Conservation (phyloP, 2,113 vertebrate species). For the Channa maculata region DNA sequence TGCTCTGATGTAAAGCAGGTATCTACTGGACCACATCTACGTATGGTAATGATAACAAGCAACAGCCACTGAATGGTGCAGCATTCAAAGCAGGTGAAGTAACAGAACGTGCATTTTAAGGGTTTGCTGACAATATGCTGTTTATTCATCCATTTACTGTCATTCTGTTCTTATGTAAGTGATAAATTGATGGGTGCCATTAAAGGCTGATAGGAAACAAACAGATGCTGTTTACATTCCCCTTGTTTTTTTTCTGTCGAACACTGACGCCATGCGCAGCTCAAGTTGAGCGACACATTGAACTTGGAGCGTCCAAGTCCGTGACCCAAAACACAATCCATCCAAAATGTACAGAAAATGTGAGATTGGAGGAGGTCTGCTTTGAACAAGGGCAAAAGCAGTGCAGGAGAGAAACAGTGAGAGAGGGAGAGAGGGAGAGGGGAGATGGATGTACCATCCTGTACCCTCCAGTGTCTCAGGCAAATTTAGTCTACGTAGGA, state of each 20-base stretch:
- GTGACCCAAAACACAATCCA: constrained; percentile 28
- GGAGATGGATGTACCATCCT: constrained; percentile 19
- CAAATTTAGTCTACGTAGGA: constrained; percentile 32
- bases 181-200: no score
- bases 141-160: no score
- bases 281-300: constrained; percentile 36
- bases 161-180: no score
- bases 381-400: constrained; percentile 27
- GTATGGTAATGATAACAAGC: no score
- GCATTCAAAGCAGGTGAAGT: no score
- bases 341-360: constrained; percentile 33
- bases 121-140: no score
- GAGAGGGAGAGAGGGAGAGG: neutral
- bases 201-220: neutral
- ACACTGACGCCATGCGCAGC: constrained; percentile 33
- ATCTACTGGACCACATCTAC: no score
- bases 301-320: constrained; percentile 32
- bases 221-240: constrained; percentile 3
- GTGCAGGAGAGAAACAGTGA: neutral
- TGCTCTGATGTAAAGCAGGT: no score
- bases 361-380: constrained; percentile 28
- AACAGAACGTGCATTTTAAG: no score
- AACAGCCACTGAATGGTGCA: no score
- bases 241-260: constrained; percentile 28
- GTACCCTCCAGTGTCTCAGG: constrained; percentile 27